A percentile compares a stretch with the other conserved stretches of the same genome.
Evolutionary conservation across 2,797 vertebrate species (phyloP).

Genomic region (Netta rufina): DNA sequence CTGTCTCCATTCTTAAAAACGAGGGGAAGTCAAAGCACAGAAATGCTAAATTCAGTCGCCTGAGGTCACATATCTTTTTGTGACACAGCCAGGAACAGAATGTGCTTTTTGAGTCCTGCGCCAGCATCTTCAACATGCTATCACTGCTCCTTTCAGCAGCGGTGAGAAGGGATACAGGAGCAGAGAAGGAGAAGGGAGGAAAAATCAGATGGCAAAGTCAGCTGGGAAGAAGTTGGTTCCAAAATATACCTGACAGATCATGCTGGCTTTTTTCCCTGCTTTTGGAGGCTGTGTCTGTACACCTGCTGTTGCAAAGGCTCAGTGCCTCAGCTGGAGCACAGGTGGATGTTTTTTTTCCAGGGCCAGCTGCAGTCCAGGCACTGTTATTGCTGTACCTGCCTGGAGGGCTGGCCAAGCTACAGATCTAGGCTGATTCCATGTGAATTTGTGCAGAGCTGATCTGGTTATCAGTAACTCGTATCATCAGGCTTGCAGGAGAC

Average conservation of each 20-base stretch:
- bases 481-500: neutral
- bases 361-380: neutral
- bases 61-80: constrained; percentile 49
- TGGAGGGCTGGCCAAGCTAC: constrained; percentile 16
- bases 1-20: constrained; percentile 11
- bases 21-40: constrained; percentile 19
- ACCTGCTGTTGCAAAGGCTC: neutral
- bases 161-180: constrained; percentile 10
- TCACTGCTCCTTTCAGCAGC: constrained; percentile 23
- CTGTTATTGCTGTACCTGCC: neutral
- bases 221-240: neutral
- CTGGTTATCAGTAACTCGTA: constrained; percentile 22
- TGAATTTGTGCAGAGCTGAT: neutral
- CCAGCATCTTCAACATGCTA: constrained; percentile 29
- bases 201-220: neutral
- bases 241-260: neutral
- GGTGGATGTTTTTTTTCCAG: constrained; percentile 26
- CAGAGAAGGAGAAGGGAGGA: neutral
- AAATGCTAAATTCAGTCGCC: constrained; percentile 15
- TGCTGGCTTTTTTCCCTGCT: neutral
- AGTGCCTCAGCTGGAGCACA: constrained; percentile 17
- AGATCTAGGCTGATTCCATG: neutral
- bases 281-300: neutral
- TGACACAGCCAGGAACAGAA: constrained; percentile 53
- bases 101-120: constrained; percentile 42